Evolutionary conservation across 2,113 vertebrate genomes (phyloP).

Genomic region (Corythaeola cristata): DNA sequence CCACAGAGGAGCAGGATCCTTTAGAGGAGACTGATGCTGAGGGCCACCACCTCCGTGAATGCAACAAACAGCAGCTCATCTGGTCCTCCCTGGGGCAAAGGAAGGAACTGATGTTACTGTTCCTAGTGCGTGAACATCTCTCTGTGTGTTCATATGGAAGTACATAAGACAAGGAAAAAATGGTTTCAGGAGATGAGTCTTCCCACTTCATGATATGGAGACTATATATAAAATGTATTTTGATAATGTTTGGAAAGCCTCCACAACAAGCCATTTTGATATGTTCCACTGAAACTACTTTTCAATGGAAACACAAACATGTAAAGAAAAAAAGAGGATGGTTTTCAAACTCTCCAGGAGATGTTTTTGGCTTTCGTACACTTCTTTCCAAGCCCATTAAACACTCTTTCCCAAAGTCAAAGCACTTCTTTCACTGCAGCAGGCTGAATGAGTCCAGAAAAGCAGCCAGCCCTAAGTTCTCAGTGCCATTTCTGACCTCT

Average conservation of each 20-base stretch:
- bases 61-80: not conserved
- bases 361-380: not conserved
- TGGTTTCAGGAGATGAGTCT: not conserved
- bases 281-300: not conserved
- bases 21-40: not conserved
- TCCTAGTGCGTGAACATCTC: not conserved
- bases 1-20: not conserved
- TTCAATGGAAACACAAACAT: not conserved
- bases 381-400: not conserved
- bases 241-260: not conserved
- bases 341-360: not conserved
- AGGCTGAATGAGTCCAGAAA: not conserved
- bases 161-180: not conserved
- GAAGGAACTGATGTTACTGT: not conserved
- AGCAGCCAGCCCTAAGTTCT: not conserved
- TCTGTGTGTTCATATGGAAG: not conserved
- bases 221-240: not conserved
- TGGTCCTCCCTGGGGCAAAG: not conserved
- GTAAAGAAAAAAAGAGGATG: not conserved
- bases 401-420: not conserved
- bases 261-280: not conserved
- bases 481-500: not conserved
- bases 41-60: not conserved
- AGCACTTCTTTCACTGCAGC: not conserved
- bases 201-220: not conserved